phyloP scores from a whole-genome alignment of 2,113 vertebrate genomes.

The Tachycineta bicolor region DNA sequence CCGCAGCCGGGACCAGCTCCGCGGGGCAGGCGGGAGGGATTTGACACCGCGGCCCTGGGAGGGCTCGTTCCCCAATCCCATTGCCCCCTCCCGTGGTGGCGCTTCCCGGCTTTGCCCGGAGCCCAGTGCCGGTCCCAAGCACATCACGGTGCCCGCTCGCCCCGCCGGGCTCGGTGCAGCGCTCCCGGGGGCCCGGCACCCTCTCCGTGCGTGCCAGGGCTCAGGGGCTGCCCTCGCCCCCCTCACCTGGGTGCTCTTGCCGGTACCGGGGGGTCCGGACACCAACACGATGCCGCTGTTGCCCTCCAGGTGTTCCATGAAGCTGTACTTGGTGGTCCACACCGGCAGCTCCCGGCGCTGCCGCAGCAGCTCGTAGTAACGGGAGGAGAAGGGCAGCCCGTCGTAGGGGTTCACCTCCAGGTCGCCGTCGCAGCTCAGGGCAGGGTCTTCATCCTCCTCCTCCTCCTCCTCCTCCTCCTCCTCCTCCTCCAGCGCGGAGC shows the following conservation, averaged over 20 bases:
- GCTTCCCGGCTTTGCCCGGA: neutral
- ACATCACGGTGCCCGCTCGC: neutral
- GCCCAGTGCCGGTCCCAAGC: fast-evolving
- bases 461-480: slow-evolving; percentile 31
- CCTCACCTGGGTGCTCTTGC: slow-evolving; percentile 93
- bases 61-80: fast-evolving
- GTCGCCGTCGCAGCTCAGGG: slow-evolving; percentile 71
- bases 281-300: slow-evolving; percentile 83
- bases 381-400: slow-evolving; percentile 91
- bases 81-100: neutral
- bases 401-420: slow-evolving; percentile 96
- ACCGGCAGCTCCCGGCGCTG: slow-evolving; percentile 81
- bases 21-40: neutral
- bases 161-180: neutral
- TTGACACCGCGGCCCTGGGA: neutral
- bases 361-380: slow-evolving; percentile 88
- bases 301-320: slow-evolving; percentile 87
- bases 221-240: fast-evolving
- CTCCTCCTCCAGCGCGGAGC: neutral
- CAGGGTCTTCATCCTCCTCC: neutral
- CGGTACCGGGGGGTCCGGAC: slow-evolving; percentile 81
- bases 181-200: fast-evolving
- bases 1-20: neutral
- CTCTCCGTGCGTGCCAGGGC: fast-evolving
- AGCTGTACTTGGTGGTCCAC: slow-evolving; percentile 81